A percentile compares a stretch with the other conserved stretches of the same genome.
These are phyloP conservation scores for Pseudochirops cupreus DNA, from an alignment of 2,797 vertebrate genomes.

Conservation along the genomic window DNA sequence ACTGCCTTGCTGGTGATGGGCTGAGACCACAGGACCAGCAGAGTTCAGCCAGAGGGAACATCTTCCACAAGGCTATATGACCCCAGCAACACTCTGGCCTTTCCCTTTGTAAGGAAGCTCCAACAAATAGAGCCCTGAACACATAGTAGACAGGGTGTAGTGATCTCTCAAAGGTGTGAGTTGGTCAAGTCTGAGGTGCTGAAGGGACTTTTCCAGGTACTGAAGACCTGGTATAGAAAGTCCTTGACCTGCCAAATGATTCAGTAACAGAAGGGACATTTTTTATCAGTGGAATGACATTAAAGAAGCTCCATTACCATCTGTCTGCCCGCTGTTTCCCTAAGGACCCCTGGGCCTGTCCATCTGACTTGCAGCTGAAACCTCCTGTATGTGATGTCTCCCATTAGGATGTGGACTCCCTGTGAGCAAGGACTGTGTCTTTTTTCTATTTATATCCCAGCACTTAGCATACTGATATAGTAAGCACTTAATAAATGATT, in stretches of 20 bases:
- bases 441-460: background rate
- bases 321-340: background rate
- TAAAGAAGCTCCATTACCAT: background rate
- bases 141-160: background rate
- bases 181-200: background rate
- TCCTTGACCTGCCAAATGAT: background rate
- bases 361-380: background rate
- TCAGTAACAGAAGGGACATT: background rate
- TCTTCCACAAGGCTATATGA: background rate
- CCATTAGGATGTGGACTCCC: background rate
- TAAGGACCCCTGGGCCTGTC: background rate
- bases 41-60: background rate
- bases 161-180: background rate
- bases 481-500: background rate
- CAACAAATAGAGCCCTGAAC: background rate
- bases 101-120: background rate
- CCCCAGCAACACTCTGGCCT: background rate
- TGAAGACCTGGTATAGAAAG: background rate
- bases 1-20: background rate
- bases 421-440: background rate
- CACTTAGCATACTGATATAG: background rate
- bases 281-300: background rate
- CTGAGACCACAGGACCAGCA: background rate
- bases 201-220: too few relatives aligned
- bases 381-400: background rate